Conservation (phyloP, 2,113 vertebrate species). For the Trematocara nigrifrons region DNA sequence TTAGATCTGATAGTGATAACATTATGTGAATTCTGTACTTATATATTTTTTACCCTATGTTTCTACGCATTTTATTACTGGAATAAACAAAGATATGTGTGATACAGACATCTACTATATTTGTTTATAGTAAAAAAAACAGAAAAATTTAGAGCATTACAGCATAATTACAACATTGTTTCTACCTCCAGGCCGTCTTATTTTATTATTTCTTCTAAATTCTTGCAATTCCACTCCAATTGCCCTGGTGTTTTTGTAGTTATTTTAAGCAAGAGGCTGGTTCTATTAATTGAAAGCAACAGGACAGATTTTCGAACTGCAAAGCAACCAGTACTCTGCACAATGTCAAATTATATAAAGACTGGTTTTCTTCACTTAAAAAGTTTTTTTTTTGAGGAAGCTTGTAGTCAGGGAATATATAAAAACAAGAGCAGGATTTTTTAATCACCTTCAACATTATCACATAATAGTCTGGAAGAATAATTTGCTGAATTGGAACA, state of each 20-base stretch:
- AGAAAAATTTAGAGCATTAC: neutral
- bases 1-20: neutral
- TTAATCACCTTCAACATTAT: neutral
- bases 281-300: neutral
- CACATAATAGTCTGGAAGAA: neutral
- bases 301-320: neutral
- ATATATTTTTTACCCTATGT: neutral
- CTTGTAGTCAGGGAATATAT: neutral
- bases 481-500: neutral
- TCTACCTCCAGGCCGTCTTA: neutral
- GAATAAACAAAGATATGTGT: neutral
- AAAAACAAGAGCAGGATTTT: neutral
- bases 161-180: neutral
- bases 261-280: neutral
- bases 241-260: neutral
- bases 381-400: neutral
- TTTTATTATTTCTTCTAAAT: neutral
- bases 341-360: neutral
- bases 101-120: neutral
- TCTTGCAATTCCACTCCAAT: neutral
- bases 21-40: neutral
- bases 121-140: neutral
- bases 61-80: neutral
- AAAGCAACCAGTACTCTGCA: neutral
- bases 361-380: neutral